Evolutionary conservation across 2,113 vertebrate species (phyloP).

Genomic region (Sterna hirundo): DNA sequence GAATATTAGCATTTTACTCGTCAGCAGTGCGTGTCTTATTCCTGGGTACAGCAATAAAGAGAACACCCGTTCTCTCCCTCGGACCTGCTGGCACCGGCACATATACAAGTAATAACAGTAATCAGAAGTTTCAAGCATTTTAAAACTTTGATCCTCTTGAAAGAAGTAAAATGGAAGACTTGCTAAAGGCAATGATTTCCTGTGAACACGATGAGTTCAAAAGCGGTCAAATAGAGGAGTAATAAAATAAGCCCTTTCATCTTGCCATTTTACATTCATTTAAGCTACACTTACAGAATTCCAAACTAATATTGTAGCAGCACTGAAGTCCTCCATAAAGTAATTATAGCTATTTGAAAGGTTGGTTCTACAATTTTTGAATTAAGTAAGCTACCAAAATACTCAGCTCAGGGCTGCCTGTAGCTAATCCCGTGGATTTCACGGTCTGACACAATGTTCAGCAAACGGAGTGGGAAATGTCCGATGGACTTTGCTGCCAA

Average conservation of each 20-base stretch:
- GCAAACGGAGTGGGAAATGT: not conserved
- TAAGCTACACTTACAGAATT: slow-evolving; percentile 54
- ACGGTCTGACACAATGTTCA: not conserved
- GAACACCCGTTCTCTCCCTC: not conserved
- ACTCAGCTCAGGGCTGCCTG: not conserved
- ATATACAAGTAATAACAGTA: slow-evolving; percentile 43
- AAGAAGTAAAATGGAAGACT: slow-evolving; percentile 42
- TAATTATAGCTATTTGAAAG: slow-evolving; percentile 59
- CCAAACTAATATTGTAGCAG: slow-evolving; percentile 4
- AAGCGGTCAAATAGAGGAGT: slow-evolving; percentile 50
- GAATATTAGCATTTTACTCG: not conserved
- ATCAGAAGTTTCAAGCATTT: slow-evolving; percentile 60
- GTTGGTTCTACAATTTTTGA: slow-evolving; percentile 48
- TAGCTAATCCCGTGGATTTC: not conserved
- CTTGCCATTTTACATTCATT: slow-evolving; percentile 56
- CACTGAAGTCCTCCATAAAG: slow-evolving; percentile 31
- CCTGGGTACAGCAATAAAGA: not conserved
- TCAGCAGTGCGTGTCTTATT: not conserved
- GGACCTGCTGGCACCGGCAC: not conserved
- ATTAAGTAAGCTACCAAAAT: slow-evolving; percentile 39
- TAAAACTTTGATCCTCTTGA: slow-evolving; percentile 67
- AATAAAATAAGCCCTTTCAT: slow-evolving; percentile 68
- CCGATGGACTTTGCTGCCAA: not conserved
- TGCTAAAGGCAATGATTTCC: slow-evolving; percentile 51
- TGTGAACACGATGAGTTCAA: slow-evolving; percentile 7